Percentiles rank a stretch among this genome's conserved stretches.
Conservation (phyloP, 2,113 vertebrate genomes). For the Polypterus senegalus region DNA sequence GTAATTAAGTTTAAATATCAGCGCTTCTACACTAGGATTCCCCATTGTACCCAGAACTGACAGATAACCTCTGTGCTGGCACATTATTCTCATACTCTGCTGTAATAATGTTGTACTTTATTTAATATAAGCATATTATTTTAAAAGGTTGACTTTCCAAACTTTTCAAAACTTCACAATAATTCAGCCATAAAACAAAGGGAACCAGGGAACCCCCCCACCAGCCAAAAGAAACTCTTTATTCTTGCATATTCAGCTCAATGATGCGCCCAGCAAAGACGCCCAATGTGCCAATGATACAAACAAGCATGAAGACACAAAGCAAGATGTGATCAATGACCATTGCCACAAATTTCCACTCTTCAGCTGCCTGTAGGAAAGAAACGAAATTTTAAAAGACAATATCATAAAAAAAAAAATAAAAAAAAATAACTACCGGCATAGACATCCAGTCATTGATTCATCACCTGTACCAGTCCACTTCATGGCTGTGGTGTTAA, state of each 20-base stretch:
- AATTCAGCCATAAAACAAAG: slow-evolving; percentile 6
- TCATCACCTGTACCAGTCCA: too few species aligned
- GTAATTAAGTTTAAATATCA: too few species aligned
- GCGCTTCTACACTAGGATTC: too few species aligned
- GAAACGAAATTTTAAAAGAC: slow-evolving; percentile 14
- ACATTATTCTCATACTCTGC: too few species aligned
- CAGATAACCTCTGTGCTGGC: too few species aligned
- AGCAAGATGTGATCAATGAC: slow-evolving; percentile 93
- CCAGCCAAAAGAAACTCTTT: slow-evolving; percentile 20
- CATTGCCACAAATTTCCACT: slow-evolving; percentile 98
- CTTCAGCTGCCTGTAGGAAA: slow-evolving; percentile 72
- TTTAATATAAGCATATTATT: too few species aligned
- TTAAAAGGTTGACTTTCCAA: too few species aligned
- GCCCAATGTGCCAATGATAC: slow-evolving; percentile 81
- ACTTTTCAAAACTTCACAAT: too few species aligned
- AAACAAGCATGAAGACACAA: slow-evolving; percentile 88
- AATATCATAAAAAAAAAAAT: background rate
- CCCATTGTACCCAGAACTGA: too few species aligned
- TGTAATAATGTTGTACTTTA: too few species aligned
- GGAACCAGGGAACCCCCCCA: slow-evolving; percentile 10
- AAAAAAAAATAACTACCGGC: background rate
- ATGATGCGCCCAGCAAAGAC: slow-evolving; percentile 92
- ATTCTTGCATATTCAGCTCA: slow-evolving; percentile 77
- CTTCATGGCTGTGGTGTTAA: too few species aligned
- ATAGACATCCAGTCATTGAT: background rate